phyloP scores from a whole-genome alignment of 1,140 invertebrate species.

The Bombus affinis region DNA sequence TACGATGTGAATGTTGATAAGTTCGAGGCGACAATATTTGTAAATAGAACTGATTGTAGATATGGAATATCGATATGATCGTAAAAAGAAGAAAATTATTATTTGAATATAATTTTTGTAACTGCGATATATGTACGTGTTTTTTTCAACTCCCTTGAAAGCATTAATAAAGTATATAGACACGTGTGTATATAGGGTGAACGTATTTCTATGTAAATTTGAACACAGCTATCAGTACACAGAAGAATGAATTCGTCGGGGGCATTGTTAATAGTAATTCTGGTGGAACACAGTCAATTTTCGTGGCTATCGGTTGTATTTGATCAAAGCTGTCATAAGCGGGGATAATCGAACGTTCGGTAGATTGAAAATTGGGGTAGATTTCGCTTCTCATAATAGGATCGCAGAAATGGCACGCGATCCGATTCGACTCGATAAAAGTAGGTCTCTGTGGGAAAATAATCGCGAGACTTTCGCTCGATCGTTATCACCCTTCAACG shows the following conservation, averaged over 20 bases:
- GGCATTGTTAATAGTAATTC: background rate
- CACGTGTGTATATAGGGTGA: background rate
- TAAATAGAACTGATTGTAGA: no score
- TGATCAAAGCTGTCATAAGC: constrained; percentile 45
- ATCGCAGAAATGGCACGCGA: constrained; percentile 23
- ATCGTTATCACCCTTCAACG: constrained; percentile 38
- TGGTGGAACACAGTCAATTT: background rate
- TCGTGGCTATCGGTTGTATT: constrained; percentile 24
- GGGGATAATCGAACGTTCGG: constrained; percentile 32
- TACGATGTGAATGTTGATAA: no score
- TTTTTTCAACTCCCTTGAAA: background rate
- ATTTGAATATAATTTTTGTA: background rate
- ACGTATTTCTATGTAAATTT: background rate
- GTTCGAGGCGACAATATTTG: no score
- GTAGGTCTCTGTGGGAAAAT: constrained; percentile 34
- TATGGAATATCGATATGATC: background rate
- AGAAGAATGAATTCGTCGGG: background rate
- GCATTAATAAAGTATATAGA: background rate
- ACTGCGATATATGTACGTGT: background rate
- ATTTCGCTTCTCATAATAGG: constrained; percentile 41
- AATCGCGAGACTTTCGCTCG: constrained; percentile 1
- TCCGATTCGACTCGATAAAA: constrained; percentile 25
- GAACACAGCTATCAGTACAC: no score
- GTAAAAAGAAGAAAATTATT: background rate
- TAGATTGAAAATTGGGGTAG: constrained; percentile 50